Evolutionary conservation across 2,888 invertebrate species (phyloP).

Genomic region (Caenorhabditis sulstoni): DNA sequence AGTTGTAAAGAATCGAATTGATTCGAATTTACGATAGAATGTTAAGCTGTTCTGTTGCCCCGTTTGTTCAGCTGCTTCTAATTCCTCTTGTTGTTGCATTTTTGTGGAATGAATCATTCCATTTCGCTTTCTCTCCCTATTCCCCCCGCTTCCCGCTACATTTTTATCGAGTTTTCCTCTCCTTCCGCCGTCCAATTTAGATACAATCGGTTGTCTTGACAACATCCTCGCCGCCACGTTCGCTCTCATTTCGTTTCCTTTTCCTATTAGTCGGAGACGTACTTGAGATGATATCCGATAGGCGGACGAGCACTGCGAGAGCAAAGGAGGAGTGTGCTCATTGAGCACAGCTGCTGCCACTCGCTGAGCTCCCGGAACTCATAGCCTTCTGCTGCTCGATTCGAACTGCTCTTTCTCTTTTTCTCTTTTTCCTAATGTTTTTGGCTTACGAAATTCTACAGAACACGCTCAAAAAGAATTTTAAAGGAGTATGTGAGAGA

Average conservation of each 20-base stretch:
- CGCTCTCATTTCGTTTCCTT: not conserved
- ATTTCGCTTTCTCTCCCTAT: not conserved
- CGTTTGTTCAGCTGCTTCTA: constrained; percentile 18
- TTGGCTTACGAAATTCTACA: no score
- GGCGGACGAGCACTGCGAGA: not conserved
- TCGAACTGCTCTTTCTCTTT: not conserved
- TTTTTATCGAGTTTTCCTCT: constrained; percentile 31
- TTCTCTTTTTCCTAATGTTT: not conserved
- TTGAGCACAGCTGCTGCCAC: constrained; percentile 44
- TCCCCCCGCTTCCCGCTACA: not conserved
- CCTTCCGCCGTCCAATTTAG: not conserved
- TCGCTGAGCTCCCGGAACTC: not conserved
- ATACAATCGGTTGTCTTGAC: constrained; percentile 5
- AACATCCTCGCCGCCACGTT: not conserved
- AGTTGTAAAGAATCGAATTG: constrained; percentile 57
- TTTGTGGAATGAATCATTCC: constrained; percentile 30
- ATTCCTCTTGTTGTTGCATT: constrained; percentile 19
- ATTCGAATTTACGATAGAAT: constrained; percentile 2
- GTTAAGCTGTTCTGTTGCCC: constrained; percentile 4
- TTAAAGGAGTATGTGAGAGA: no score
- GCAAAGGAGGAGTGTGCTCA: constrained; percentile 14
- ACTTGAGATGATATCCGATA: constrained; percentile 41
- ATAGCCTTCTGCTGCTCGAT: not conserved
- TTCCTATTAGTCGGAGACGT: constrained; percentile 22
- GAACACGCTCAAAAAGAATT: no score